Evolutionary conservation across 2,797 vertebrate genomes (phyloP), one percentile per base, ranked within the genome.

Genomic region (Fistularia tabacaria): DNA sequence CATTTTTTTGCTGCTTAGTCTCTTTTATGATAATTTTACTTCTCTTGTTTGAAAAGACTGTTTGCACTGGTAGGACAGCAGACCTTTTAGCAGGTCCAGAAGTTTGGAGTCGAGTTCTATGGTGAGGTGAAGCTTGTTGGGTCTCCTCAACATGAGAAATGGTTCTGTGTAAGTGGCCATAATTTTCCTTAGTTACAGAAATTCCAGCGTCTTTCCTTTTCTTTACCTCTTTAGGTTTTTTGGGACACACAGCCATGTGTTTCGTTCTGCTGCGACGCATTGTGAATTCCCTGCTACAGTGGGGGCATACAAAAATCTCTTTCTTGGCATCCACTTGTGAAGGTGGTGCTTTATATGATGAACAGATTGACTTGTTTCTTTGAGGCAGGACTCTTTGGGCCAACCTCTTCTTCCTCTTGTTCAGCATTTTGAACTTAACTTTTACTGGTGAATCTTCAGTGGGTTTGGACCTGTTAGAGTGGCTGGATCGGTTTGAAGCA

Each of bases 181-280:
- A 76, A 15, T 87, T 94, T 43, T 92, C 94, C 46, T 94, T 92
- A 6, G 92, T 86, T 11, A 87, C 74, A 3, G 78, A 85, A 63
- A 93, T 91, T 59, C 91, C 92, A n/a, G 88, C 85, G 1, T 88
- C 81, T 69, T 89, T 90, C 49, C 87, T 85, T 49, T 93, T 87
- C 71, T 77, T 89, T 37, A 77, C 87, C 74, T 92, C 95, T 79
- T 90, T 94, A 0, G 93, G 93, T 64, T 97, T 99, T 87, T 93
- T 93, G 79, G 95, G 94, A 72, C 97, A 99, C 36, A 95, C 94
- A 0, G 94, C 92, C 0, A 96, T 94, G 0, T 99, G 97, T 43
- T 99, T 99, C 63, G 96, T 99, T 76, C 98, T 82, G 68, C 97
- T 98, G 37, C 95, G 94, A 0, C 93, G 89, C 66, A 98, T 96